Conservation (phyloP, 2,797 vertebrate genomes). For the Leucoraja ocellata region DNA sequence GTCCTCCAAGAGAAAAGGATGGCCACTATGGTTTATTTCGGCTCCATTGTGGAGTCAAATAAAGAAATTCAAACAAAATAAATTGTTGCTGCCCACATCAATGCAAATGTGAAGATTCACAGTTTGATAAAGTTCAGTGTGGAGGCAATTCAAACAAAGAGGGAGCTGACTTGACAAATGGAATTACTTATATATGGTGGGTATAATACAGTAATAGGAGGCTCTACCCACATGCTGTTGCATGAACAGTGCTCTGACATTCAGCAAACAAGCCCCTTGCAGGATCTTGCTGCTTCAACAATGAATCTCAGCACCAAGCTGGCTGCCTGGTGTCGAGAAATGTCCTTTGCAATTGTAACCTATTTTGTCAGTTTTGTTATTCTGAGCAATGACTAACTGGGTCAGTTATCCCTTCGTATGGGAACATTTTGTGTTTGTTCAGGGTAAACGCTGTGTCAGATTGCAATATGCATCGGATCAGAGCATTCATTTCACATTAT, state of each 20-base stretch:
- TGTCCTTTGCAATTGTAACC: neutral
- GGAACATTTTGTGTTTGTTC: neutral
- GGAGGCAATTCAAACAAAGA: neutral
- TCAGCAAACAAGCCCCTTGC: neutral
- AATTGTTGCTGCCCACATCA: neutral
- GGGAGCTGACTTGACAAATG: neutral
- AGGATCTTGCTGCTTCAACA: neutral
- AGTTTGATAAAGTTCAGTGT: neutral
- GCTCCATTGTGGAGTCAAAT: neutral
- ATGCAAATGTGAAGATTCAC: neutral
- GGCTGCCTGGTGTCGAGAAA: neutral
- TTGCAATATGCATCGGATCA: neutral
- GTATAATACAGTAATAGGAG: neutral
- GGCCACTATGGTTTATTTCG: neutral
- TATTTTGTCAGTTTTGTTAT: neutral
- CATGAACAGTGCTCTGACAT: neutral
- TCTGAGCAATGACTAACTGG: neutral
- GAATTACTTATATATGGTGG: neutral
- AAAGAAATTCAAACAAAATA: neutral
- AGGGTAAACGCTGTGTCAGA: neutral
- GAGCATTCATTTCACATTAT: neutral
- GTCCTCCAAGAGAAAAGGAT: neutral
- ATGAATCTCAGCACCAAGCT: neutral
- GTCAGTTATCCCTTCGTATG: neutral
- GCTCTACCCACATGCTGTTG: neutral